Conservation (phyloP, 2,113 vertebrate species). For the Microtus oregoni region DNA sequence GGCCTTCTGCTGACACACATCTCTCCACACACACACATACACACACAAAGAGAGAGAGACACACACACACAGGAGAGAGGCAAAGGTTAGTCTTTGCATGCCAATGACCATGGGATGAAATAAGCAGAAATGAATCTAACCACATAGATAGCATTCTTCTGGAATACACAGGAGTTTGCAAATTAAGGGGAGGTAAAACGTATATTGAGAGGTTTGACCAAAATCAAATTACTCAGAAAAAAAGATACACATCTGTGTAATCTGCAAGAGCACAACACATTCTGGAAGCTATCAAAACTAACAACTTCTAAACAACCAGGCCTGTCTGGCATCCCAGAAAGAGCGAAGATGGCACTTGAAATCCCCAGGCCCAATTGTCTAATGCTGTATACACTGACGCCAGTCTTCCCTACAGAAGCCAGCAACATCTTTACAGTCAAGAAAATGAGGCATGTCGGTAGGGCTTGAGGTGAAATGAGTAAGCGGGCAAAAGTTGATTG, state of each 20-base stretch:
- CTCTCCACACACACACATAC: not conserved
- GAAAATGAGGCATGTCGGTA: not conserved
- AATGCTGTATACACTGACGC: not conserved
- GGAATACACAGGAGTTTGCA: conserved; percentile 36
- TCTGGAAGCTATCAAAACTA: conserved; percentile 52
- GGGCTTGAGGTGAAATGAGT: not conserved
- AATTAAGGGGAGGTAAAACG: conserved; percentile 33
- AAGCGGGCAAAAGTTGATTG: not conserved
- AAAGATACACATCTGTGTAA: not conserved
- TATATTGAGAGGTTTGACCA: conserved; percentile 54
- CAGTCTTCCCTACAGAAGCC: conserved; percentile 48
- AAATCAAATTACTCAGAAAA: conserved; percentile 67
- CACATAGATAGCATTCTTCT: conserved; percentile 48
- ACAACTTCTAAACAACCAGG: conserved; percentile 37
- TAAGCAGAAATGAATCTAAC: conserved; percentile 30
- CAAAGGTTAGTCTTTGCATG: not conserved
- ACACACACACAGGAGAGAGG: not conserved
- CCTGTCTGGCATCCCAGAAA: conserved; percentile 8
- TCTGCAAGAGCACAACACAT: conserved; percentile 46
- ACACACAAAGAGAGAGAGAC: no score
- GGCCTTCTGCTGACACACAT: not conserved
- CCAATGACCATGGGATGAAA: not conserved
- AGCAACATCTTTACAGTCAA: conserved; percentile 31
- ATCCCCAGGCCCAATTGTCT: conserved; percentile 23
- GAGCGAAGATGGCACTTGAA: not conserved